Base-by-base conservation (phyloP, 2,888 invertebrate genomes). In the Philereme vetulata region DNA sequence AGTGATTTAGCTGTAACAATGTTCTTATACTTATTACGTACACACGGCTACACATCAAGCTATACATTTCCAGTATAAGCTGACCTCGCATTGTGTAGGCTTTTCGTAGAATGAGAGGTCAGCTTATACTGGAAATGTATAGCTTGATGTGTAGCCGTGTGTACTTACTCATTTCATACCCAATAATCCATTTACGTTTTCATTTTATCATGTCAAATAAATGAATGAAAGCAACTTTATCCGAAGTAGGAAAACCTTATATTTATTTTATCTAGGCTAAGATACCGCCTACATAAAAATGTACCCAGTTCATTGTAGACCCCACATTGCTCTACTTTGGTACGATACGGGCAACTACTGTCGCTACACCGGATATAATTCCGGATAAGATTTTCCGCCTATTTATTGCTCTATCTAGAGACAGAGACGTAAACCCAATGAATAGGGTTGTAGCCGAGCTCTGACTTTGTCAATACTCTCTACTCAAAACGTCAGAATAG, bases 381-480 rank as follows among this genome's bases (percentile, higher is more conserved):
- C 78, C 81, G 79, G 80, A 80, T 81, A 83, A 84, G 82, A 79
- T 82, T 87, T 88, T 84, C 88, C 86, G 82, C 73, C 78, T 82
- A 82, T 87, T 88, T 86, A 86, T 87, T 81, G 80, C 65, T 61
- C 33, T 52, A 56, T 44, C 46, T 43, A 53, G 52, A 54, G 21
- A 54, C 9, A 51, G 51, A 44, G 45, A 45, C 34, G 45, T 45
- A 45, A 34, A 52, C 11, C 48, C 51, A 58, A 52, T 43, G 47
- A 57, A 57, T 51, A 34, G 33, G 10, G 46, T 11, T 45, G 34
- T 46, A 4, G 10, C 4, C 7, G n/a, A n/a, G 9, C 11, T 46
- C 6, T 45, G 8, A 33, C 9, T 46, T 9, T n/a, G 9, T 9
- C 4, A 5, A 4, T 44, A 44, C 44, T 21, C 44, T 43, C 43